These are phyloP conservation scores for Sander vitreus DNA, from an alignment of 2,113 vertebrate species.

Conservation along the genomic window DNA sequence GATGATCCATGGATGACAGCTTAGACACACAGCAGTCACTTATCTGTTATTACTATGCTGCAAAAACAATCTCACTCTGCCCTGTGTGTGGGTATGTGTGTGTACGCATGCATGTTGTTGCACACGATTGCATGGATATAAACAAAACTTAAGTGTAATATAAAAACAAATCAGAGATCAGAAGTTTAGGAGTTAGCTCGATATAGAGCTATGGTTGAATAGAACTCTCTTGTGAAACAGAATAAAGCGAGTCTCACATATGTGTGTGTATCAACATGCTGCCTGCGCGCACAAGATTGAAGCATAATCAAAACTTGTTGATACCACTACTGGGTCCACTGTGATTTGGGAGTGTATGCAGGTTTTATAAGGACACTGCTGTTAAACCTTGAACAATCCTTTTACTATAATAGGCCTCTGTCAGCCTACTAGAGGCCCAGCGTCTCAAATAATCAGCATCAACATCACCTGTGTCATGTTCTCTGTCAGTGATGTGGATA, in stretches of 20 bases:
- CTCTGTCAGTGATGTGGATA: conserved; percentile 58
- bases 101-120: conserved; percentile 5
- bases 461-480: conserved; percentile 58
- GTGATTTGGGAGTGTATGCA: conserved; percentile 16
- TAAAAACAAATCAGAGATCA: conserved; percentile 46
- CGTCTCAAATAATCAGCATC: conserved; percentile 55
- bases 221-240: too few relatives aligned
- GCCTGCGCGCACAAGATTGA: background rate
- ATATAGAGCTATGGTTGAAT: too few relatives aligned
- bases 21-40: conserved; percentile 74
- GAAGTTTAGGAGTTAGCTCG: conserved; percentile 24
- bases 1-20: conserved; percentile 80
- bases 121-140: conserved; percentile 14
- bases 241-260: too few relatives aligned
- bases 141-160: conserved; percentile 46
- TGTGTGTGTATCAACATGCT: background rate
- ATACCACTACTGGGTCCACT: background rate
- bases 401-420: conserved; percentile 28
- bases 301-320: conserved; percentile 38
- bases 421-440: conserved; percentile 42
- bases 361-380: conserved; percentile 32
- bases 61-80: conserved; percentile 54
- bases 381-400: conserved; percentile 45
- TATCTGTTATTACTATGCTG: conserved; percentile 75
- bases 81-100: conserved; percentile 23